Percentiles rank a stretch among this genome's conserved stretches.
phyloP scores from a whole-genome alignment of 2,888 invertebrate species.

The Mesoligia furuncula region DNA sequence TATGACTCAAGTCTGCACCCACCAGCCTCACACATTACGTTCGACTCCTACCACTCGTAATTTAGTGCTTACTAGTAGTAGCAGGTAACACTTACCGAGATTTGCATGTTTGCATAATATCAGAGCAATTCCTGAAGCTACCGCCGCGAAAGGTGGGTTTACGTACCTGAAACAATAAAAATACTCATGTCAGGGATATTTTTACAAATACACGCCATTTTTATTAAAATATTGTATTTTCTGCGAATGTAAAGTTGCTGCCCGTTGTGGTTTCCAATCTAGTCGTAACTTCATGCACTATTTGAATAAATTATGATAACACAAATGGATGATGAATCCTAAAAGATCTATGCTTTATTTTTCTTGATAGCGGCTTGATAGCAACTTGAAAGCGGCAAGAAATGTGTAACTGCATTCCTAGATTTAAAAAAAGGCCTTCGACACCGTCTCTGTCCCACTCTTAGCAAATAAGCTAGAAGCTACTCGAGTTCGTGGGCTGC shows the following conservation, averaged over 20 bases:
- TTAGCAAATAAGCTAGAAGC: no score
- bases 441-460: no score
- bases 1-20: conserved; percentile 2
- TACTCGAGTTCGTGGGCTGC: no score
- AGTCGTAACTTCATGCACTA: neutral
- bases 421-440: no score
- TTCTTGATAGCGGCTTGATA: no score
- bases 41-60: conserved; percentile 20
- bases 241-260: neutral
- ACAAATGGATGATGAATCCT: neutral
- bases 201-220: neutral
- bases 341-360: neutral
- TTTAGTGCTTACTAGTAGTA: conserved; percentile 7
- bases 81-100: conserved; percentile 40
- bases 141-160: neutral
- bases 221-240: neutral
- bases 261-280: neutral
- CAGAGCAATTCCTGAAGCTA: conserved; percentile 28
- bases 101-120: conserved; percentile 44
- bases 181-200: neutral
- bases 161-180: conserved; percentile 50
- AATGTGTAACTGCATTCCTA: no score
- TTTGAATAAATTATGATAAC: neutral
- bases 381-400: no score
- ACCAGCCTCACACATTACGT: conserved; percentile 9